Evolutionary conservation across 2,888 invertebrate genomes (phyloP).

Genomic region (Platycheirus rosarum): DNA sequence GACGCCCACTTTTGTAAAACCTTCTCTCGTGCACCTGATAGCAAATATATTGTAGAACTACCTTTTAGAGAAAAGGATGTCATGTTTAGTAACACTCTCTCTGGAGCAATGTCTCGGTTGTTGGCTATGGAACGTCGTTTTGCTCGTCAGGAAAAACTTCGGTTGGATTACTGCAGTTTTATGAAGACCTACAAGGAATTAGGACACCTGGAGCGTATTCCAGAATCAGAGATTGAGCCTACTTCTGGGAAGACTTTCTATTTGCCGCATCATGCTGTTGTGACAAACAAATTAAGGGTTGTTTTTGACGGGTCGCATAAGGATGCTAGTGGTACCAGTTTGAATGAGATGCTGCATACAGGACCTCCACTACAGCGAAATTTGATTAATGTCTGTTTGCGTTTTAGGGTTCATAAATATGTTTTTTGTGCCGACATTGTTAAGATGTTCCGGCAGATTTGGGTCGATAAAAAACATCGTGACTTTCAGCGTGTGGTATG

Average conservation of each 20-base stretch:
- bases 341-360: conserved; percentile 1
- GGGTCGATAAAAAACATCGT: conserved; percentile 50
- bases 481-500: conserved; percentile 68
- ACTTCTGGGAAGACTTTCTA: conserved; percentile 18
- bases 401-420: neutral
- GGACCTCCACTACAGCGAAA: neutral
- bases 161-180: conserved; percentile 5
- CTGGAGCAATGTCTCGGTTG: neutral
- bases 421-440: conserved; percentile 6
- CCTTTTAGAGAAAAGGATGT: too few relatives aligned
- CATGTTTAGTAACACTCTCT: conserved; percentile 23
- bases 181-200: conserved; percentile 7
- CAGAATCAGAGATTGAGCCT: neutral
- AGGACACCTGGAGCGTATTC: conserved; percentile 17
- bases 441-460: conserved; percentile 23
- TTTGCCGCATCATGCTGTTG: conserved; percentile 13
- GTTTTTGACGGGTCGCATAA: neutral
- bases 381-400: conserved; percentile 8
- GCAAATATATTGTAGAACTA: neutral
- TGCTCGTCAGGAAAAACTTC: conserved; percentile 2
- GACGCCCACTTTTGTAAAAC: conserved; percentile 4
- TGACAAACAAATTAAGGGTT: conserved; percentile 14
- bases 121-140: conserved; percentile 7
- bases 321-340: neutral
- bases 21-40: neutral